Conservation (phyloP, 1,140 invertebrate genomes). For the Lordiphosa collinella region DNA sequence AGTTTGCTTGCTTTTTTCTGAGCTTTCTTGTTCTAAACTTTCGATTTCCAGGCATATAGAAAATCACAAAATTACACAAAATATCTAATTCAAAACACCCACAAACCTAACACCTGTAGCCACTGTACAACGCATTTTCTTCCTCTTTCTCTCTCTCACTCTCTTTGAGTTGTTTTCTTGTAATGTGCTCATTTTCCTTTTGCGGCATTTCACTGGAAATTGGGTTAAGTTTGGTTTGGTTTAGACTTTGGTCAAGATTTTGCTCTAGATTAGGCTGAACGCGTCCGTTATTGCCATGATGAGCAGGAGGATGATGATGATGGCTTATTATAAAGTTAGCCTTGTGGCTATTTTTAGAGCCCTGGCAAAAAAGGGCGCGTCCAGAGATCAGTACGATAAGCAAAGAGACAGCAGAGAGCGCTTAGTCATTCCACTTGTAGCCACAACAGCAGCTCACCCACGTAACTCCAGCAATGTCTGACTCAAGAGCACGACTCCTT, state of each 20-base stretch:
- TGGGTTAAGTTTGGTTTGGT: slow-evolving; percentile 60
- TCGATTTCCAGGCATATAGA: no score
- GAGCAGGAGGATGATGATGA: slow-evolving; percentile 15
- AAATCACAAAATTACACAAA: no score
- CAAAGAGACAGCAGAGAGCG: slow-evolving; percentile 34
- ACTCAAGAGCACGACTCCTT: no score
- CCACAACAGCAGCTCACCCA: slow-evolving; percentile 51
- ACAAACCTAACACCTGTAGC: no score
- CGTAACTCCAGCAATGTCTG: slow-evolving; percentile 35
- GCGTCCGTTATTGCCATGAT: slow-evolving; percentile 20
- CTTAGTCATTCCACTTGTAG: slow-evolving; percentile 76
- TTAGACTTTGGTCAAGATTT: slow-evolving; percentile 44
- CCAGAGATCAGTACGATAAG: slow-evolving; percentile 60
- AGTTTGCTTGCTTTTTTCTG: no score
- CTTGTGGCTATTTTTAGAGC: slow-evolving; percentile 63
- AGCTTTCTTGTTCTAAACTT: no score
- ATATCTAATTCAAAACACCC: no score
- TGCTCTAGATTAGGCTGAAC: slow-evolving; percentile 56
- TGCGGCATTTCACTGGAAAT: slow-evolving; percentile 50
- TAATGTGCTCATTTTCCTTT: slow-evolving; percentile 77
- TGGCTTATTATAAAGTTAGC: slow-evolving; percentile 47
- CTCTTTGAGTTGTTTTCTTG: slow-evolving; percentile 31
- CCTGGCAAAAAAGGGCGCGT: slow-evolving; percentile 54
- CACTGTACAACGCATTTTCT: neutral
- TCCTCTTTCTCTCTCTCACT: neutral